These are phyloP conservation scores for Tadarida brasiliensis DNA, from an alignment of 2,797 vertebrate species.

Conservation along the genomic window DNA sequence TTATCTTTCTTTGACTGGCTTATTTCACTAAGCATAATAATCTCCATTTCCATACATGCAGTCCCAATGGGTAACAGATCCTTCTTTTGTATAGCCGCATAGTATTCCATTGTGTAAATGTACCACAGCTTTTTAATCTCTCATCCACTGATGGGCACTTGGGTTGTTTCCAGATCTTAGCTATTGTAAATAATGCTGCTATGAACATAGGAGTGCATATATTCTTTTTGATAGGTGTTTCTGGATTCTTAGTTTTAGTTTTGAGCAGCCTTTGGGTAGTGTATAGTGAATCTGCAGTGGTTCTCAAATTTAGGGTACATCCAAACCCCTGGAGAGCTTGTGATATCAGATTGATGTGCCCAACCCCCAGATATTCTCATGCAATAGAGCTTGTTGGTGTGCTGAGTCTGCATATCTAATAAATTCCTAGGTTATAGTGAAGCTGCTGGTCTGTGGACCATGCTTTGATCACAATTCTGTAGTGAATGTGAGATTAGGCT, in stretches of 20 bases:
- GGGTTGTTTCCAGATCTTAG: neutral
- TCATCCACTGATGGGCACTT: neutral
- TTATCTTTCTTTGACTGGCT: neutral
- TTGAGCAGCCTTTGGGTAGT: neutral
- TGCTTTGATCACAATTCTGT: neutral
- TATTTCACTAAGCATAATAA: neutral
- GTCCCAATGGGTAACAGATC: neutral
- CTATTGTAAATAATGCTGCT: neutral
- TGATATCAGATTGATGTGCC: neutral
- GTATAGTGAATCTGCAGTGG: neutral
- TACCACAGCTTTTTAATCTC: neutral
- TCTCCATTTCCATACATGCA: neutral
- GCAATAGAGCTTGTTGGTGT: neutral
- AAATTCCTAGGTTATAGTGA: neutral
- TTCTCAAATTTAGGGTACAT: neutral
- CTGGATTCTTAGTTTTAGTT: neutral
- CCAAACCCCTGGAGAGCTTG: neutral
- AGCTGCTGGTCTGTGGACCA: neutral
- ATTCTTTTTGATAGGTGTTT: neutral
- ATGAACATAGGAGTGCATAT: neutral
- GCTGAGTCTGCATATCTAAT: neutral
- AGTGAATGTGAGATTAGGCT: neutral
- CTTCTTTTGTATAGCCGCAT: neutral
- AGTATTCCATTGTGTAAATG: neutral
- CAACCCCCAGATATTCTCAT: neutral